Evolutionary conservation across 2,113 vertebrate genomes (phyloP).

Genomic region (Gorsachius goisagi): DNA sequence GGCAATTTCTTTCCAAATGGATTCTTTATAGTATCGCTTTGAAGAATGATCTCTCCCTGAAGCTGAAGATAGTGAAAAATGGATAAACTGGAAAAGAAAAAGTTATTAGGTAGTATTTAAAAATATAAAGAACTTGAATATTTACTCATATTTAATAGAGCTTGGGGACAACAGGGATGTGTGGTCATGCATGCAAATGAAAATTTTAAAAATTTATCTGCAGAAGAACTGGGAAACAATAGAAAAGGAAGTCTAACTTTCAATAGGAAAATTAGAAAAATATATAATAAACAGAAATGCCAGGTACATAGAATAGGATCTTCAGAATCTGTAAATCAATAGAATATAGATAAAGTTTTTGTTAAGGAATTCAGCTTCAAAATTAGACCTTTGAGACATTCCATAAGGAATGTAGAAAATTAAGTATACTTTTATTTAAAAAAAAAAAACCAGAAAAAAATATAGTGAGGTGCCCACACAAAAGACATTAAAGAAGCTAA

Average conservation of each 20-base stretch:
- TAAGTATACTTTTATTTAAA: not conserved
- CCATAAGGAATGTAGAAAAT: not conserved
- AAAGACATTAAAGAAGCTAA: not conserved
- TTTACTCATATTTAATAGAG: not conserved
- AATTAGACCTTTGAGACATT: not conserved
- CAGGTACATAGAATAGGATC: not conserved
- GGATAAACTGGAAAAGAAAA: not conserved
- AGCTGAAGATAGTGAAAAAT: not conserved
- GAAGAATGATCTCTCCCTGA: not conserved
- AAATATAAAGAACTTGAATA: not conserved
- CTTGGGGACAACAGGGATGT: not conserved
- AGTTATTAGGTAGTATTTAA: not conserved
- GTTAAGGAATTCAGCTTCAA: not conserved
- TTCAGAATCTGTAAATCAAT: not conserved
- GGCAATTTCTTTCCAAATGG: not conserved
- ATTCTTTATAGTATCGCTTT: not conserved
- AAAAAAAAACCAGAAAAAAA: not conserved
- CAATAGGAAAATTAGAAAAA: not conserved
- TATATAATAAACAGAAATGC: not conserved
- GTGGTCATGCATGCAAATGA: not conserved
- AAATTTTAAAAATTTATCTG: not conserved
- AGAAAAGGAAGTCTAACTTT: not conserved
- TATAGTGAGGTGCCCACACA: not conserved
- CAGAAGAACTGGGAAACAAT: not conserved
- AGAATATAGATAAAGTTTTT: not conserved